Base-by-base conservation (phyloP, 2,113 vertebrate genomes). In the Percina caprodes region DNA sequence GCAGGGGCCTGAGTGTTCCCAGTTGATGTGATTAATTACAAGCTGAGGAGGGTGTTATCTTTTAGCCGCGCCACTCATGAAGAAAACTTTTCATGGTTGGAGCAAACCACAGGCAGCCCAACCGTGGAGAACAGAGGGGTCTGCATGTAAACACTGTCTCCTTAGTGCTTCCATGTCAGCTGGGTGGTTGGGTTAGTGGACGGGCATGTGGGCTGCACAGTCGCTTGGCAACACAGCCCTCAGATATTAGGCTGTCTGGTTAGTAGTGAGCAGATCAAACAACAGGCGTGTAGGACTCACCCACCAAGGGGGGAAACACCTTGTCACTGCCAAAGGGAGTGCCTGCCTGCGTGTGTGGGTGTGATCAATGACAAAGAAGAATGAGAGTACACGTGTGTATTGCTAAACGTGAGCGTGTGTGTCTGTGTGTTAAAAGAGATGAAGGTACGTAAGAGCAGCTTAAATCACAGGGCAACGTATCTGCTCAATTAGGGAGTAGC, bases 181-280 rank as follows among this genome's bases (percentile, higher is more conserved):
- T 69, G 86, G 62, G 49, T 58, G 69, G 51, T 46, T 33, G 15
- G 51, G 61, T 68, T 45, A 67, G 52, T n/a, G 70, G 52, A 69
- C n/a, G 79, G 66, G 23, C 60, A 75, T 85, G 80, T 58, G 82
- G 83, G 85, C 55, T 55, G 74, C 71, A 49, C 66, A n/a, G 72
- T 26, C 65, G 74, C 52, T 58, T 61, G 77, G 68, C 70, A 72
- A 54, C 73, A 0, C 10, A 45, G 21, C 21, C 60, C 56, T 69
- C 77, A 74, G 74, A 87, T 83, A 74, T 76, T 48, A 46, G 24
- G 33, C 52, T 51, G 79, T 72, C 59, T 70, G 81, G 60, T 23
- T 42, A 69, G 23, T 23, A 55, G 39, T 49, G 59, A 71, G 18
- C 26, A 61, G 74, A 85, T 86, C 81, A 86, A 74, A 82, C 77